Conservation (phyloP, 2,113 vertebrate genomes). For the Acrocephalus arundinaceus region DNA sequence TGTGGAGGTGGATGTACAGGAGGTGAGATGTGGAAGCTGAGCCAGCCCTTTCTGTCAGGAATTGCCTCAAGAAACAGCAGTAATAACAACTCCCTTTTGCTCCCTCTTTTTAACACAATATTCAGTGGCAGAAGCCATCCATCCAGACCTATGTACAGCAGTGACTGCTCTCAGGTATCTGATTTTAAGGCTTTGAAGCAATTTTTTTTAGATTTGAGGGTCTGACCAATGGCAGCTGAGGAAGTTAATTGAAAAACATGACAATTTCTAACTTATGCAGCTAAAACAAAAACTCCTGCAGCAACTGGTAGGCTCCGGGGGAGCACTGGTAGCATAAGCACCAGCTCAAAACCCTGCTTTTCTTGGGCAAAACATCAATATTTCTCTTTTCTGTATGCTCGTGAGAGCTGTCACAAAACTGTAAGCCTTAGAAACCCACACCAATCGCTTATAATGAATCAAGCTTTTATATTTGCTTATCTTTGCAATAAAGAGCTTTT, state of each 20-base stretch:
- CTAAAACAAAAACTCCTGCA: background rate
- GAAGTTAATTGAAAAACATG: background rate
- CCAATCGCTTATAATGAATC: slow-evolving; percentile 23
- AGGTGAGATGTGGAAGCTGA: background rate
- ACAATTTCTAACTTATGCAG: background rate
- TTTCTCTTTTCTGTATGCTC: background rate
- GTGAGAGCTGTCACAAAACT: background rate
- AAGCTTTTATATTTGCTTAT: slow-evolving; percentile 34
- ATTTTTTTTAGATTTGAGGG: background rate
- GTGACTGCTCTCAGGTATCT: background rate
- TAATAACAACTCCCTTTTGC: background rate
- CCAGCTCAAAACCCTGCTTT: background rate
- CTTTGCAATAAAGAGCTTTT: slow-evolving; percentile 35
- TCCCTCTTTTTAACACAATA: background rate
- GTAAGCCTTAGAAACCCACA: slow-evolving; percentile 32
- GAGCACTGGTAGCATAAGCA: background rate
- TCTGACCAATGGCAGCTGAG: background rate
- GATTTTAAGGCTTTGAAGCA: background rate
- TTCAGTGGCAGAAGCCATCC: background rate
- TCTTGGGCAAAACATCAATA: background rate
- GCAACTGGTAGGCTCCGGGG: background rate
- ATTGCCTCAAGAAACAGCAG: background rate
- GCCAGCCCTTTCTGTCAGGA: background rate
- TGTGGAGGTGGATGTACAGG: accelerated
- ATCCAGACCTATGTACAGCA: background rate